Evolutionary conservation across 2,888 invertebrate genomes (phyloP).

Genomic region (Tachina grossa): DNA sequence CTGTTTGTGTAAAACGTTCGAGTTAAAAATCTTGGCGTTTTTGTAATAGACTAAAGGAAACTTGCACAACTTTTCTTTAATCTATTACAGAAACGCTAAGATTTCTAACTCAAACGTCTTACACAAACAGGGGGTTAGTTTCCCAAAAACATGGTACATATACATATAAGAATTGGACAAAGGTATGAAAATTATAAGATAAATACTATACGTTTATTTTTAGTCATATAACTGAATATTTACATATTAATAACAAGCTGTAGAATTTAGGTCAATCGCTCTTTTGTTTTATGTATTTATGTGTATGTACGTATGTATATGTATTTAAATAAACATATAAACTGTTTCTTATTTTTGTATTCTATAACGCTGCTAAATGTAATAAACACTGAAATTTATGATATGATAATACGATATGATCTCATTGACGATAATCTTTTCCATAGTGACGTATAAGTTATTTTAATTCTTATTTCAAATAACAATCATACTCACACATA

Average conservation of each 20-base stretch:
- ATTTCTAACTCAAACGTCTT: no score
- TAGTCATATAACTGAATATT: constrained; percentile 29
- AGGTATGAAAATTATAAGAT: not conserved
- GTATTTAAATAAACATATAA: no score
- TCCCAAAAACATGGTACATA: not conserved
- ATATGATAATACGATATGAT: constrained; percentile 20
- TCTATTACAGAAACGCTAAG: no score
- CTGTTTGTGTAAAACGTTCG: no score
- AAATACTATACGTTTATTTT: not conserved
- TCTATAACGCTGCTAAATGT: constrained; percentile 7
- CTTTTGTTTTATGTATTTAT: not conserved
- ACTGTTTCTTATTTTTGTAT: constrained; percentile 2
- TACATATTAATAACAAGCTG: constrained; percentile 21
- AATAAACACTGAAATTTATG: constrained; percentile 41
- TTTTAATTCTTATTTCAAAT: constrained; percentile 29
- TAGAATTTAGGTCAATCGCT: constrained; percentile 47
- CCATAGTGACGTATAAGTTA: constrained; percentile 35
- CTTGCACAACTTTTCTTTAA: no score
- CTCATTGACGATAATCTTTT: constrained; percentile 12
- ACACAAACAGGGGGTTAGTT: no score
- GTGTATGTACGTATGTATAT: no score
- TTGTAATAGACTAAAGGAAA: no score
- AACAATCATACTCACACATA: not conserved
- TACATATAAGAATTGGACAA: not conserved
- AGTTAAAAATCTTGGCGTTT: no score